Evolutionary conservation across 2,797 vertebrate species (phyloP).

Genomic region (Acanthiza pusilla): DNA sequence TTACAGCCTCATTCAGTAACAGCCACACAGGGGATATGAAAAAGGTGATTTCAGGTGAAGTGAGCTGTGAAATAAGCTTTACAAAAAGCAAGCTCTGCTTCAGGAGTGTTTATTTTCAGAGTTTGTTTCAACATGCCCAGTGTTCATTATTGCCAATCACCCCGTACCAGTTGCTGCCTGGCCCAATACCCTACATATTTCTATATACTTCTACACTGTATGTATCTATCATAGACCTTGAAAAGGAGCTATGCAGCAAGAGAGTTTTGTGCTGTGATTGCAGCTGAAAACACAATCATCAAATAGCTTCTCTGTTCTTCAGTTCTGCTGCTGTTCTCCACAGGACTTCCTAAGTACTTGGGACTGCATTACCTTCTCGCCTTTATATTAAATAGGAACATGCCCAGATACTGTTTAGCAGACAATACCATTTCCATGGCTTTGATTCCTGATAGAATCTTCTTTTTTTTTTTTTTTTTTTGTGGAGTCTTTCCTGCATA

Average conservation of each 20-base stretch:
- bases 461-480: too few species aligned
- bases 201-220: accelerated
- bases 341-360: not conserved
- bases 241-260: not conserved
- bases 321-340: not conserved
- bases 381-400: not conserved
- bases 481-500: not conserved
- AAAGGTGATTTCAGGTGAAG: not conserved
- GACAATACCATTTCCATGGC: not conserved
- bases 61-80: not conserved
- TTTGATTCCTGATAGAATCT: not conserved
- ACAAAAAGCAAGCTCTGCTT: not conserved
- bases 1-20: not conserved
- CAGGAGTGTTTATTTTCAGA: not conserved
- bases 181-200: not conserved
- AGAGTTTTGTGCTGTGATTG: not conserved
- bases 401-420: not conserved
- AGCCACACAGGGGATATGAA: not conserved
- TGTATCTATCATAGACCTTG: not conserved
- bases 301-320: not conserved
- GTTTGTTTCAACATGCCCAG: not conserved
- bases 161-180: not conserved
- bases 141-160: not conserved
- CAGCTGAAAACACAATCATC: not conserved
- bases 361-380: not conserved